Conservation (phyloP, 2,113 vertebrate genomes). For the Pipra filicauda region DNA sequence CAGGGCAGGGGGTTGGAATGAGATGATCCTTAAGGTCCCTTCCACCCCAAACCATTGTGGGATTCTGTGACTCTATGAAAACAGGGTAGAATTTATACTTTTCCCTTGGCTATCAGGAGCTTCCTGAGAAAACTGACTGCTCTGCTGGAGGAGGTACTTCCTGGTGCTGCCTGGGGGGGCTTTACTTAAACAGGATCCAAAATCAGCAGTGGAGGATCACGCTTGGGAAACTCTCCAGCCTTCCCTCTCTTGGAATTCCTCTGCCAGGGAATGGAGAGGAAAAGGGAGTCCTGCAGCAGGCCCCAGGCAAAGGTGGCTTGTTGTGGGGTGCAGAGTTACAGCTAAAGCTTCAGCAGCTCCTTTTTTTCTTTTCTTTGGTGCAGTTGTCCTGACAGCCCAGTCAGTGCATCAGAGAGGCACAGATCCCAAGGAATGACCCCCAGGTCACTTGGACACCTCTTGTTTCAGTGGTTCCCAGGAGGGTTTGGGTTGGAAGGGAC, state of each 20-base stretch:
- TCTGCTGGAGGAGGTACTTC: not conserved
- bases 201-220: not conserved
- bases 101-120: not conserved
- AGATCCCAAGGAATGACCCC: not conserved
- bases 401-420: not conserved
- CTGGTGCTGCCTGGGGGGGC: not conserved
- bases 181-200: not conserved
- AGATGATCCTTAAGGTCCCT: not conserved
- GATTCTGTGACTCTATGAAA: not conserved
- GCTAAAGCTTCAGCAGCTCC: not conserved
- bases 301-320: not conserved
- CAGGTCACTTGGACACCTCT: not conserved
- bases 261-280: not conserved
- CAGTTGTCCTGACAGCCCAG: not conserved
- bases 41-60: not conserved
- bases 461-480: not conserved
- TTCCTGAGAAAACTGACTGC: not conserved
- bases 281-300: not conserved
- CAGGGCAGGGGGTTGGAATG: not conserved
- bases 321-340: not conserved
- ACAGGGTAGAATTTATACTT: rapidly evolving
- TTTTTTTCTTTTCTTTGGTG: not conserved
- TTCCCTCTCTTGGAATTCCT: not conserved
- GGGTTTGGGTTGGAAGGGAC: not conserved
- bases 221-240: not conserved